Conservation (phyloP, 1,140 invertebrate genomes). For the Cepaea nemoralis region DNA sequence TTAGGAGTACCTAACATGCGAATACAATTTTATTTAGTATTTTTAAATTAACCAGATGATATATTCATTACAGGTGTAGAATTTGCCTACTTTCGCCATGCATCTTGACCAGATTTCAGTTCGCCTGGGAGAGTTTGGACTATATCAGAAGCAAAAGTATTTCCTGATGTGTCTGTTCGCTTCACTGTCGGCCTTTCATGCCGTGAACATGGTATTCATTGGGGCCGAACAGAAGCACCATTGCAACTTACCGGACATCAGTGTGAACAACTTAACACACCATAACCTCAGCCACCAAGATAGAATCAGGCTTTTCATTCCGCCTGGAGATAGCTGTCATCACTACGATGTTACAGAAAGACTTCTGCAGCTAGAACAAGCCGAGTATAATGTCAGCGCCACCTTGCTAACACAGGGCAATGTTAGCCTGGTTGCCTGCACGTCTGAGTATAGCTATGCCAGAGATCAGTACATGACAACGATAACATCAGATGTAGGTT, state of each 20-base stretch:
- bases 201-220: constrained; percentile 81
- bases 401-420: neutral
- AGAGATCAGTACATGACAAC: constrained; percentile 39
- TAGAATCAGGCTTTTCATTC: constrained; percentile 34
- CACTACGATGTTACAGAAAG: constrained; percentile 28
- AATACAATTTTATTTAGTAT: no score
- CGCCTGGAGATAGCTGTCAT: constrained; percentile 15
- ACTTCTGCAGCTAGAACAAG: neutral
- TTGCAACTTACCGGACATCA: constrained; percentile 41
- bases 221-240: constrained; percentile 51
- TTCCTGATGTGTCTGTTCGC: constrained; percentile 84
- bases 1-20: no score
- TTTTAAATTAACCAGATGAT: no score
- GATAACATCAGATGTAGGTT: constrained; percentile 43
- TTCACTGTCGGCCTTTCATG: constrained; percentile 84
- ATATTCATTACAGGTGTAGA: no score
- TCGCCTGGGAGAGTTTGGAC: constrained; percentile 89
- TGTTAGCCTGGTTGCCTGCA: constrained; percentile 17
- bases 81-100: constrained; percentile 74
- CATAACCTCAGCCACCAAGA: constrained; percentile 35
- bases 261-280: constrained; percentile 7
- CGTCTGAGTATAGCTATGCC: constrained; percentile 31
- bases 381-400: neutral
- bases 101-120: constrained; percentile 89
- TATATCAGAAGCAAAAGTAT: constrained; percentile 88